These are phyloP conservation scores for Pseudopodoces humilis DNA, from an alignment of 2,113 vertebrate genomes.

Conservation along the genomic window DNA sequence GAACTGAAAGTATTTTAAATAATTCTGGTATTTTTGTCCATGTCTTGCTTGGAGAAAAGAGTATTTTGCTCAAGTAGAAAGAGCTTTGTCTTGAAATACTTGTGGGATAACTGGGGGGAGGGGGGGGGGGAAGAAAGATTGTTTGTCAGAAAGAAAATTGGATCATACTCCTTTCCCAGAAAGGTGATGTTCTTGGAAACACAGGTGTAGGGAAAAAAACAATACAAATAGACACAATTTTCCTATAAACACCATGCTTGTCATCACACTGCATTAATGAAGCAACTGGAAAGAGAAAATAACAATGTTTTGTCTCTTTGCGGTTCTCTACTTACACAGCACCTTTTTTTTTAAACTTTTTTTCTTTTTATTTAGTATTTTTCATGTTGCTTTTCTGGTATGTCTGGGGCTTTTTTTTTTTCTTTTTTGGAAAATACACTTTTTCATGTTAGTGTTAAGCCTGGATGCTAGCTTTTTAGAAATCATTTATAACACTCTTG, in stretches of 20 bases:
- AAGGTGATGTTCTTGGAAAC: not conserved
- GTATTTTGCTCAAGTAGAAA: not conserved
- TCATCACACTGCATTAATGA: not conserved
- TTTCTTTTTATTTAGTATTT: not conserved
- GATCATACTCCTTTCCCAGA: not conserved
- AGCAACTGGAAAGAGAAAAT: not conserved
- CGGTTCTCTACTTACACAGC: not conserved
- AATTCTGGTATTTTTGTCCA: not conserved
- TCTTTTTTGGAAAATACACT: not conserved
- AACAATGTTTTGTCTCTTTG: not conserved
- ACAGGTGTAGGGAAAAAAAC: not conserved
- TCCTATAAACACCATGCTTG: not conserved
- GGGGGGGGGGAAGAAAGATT: not conserved
- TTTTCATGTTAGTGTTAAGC: not conserved
- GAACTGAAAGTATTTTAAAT: not conserved
- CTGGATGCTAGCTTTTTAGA: not conserved
- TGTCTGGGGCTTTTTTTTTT: not conserved
- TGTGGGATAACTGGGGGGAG: not conserved
- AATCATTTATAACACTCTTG: not conserved
- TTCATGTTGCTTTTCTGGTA: not conserved
- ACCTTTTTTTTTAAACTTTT: rapidly evolving
- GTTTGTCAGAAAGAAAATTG: not conserved
- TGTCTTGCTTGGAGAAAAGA: not conserved
- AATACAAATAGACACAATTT: not conserved
- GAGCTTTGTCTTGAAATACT: not conserved